Conservation (phyloP, 2,797 vertebrate genomes). For the Ciconia nigra region DNA sequence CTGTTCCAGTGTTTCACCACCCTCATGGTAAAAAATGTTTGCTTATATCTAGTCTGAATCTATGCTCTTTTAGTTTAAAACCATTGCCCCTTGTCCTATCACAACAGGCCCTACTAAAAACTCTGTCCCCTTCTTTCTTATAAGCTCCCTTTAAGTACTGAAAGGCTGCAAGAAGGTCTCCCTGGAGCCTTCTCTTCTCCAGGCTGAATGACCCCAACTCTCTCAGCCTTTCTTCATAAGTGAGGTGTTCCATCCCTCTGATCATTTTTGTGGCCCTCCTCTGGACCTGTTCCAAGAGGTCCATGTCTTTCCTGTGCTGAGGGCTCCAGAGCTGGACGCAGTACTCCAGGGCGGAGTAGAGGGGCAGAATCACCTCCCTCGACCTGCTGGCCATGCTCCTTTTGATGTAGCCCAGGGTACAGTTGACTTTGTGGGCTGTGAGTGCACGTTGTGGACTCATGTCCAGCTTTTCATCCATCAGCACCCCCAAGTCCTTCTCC, state of each 20-base stretch:
- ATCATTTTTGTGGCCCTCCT: neutral
- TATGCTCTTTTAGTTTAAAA: neutral
- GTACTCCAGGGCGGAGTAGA: neutral
- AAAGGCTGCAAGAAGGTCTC: neutral
- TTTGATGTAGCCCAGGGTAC: neutral
- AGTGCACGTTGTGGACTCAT: no score
- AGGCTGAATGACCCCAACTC: neutral
- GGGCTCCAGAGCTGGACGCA: neutral
- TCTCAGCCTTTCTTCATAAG: neutral
- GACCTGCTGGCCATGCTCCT: neutral
- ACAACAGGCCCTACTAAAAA: neutral
- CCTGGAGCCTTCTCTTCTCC: neutral
- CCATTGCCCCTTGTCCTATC: neutral
- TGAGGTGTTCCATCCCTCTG: no score
- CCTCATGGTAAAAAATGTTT: neutral
- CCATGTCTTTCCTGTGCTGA: neutral
- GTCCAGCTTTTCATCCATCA: no score
- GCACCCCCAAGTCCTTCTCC: no score
- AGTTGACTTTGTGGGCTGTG: no score
- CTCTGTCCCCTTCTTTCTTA: neutral
- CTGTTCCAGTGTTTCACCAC: neutral
- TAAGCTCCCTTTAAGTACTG: neutral
- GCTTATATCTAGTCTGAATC: neutral
- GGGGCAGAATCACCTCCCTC: neutral
- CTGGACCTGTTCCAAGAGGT: neutral